Base-by-base conservation (phyloP, 1,140 invertebrate species). In the Micrasema longulum region DNA sequence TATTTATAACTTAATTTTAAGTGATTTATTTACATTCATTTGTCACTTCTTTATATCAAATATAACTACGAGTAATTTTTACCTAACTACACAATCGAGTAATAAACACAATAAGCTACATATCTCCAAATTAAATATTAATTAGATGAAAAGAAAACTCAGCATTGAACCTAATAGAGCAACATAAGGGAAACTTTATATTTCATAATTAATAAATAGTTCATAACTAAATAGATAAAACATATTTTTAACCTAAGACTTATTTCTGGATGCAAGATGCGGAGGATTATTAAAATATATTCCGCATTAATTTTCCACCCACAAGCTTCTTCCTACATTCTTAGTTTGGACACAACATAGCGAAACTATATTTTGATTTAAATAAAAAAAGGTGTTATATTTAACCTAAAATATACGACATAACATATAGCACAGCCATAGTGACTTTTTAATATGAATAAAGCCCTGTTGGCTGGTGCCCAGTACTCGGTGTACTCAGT, bases 391-490 rank as follows among this genome's bases (percentile, higher is more conserved):
- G 41, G 38, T 26, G 18, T 47, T 47, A 45, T 45, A 62, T 43
- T 64, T 73, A 74, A 45, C 65, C 23, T 69, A 69, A 73, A 69
- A 74, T 71, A 74, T 74, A 74, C 68, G 69, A 66, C 53, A 62
- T 69, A 74, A 74, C 60, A 64, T 71, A 71, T 43, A 69, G 70
- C 74, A 75, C 74, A 75, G 74, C 74, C 74, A 75, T 72, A 72
- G 67, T 72, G 74, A 75, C 74, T 75, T 69, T 60, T 66, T 63
- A 71, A 75, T 60, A 75, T 50, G 53, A 74, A 53, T 57, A 14
- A 53, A 53, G 52, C 26, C 70, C 48, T 65, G 12, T 22, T 11
- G 52, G 26, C 38, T 45, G 35, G 57, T n/a, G 47, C 7, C 7
- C 1, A 9, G 26, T n/a, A n/a, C n/a, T n/a, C n/a, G n/a, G 26